Percentiles rank a stretch among this genome's conserved stretches.
These are phyloP conservation scores for Dendronephthya gigantea DNA, from an alignment of 64 coral and sea anemone species.

Conservation along the genomic window DNA sequence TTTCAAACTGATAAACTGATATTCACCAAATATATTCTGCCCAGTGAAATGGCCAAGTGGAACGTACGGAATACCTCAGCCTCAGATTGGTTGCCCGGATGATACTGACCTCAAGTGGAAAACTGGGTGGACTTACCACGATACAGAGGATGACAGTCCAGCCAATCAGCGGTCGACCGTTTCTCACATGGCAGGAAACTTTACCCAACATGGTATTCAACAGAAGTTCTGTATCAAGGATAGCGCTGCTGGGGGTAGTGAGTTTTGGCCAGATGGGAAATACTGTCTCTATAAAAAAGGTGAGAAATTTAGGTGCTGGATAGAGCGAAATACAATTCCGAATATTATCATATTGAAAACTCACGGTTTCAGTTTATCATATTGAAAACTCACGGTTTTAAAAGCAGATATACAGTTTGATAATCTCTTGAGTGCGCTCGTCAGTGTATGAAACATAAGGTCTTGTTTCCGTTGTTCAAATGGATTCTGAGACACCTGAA, in stretches of 20 bases:
- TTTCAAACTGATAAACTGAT: no score
- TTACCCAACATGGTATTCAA: constrained; percentile 90
- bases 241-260: constrained; percentile 48
- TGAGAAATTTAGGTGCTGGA: constrained; percentile 6
- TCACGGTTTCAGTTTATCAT: no score
- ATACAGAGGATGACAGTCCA: constrained; percentile 91
- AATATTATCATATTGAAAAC: no score
- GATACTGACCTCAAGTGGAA: constrained; percentile 71
- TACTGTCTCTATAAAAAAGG: constrained; percentile 99
- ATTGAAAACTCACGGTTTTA: no score
- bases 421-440: no score
- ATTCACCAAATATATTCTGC: background rate
- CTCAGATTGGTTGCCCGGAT: constrained; percentile 60
- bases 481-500: no score
- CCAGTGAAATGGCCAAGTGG: constrained; percentile 87
- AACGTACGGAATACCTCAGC: constrained; percentile 87
- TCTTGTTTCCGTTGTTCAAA: no score
- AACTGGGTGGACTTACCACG: constrained; percentile 90
- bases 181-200: constrained; percentile 95
- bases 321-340: no score
- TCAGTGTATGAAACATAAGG: no score
- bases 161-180: constrained; percentile 82
- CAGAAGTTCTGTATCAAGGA: constrained; percentile 93
- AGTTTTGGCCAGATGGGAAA: constrained; percentile 97
- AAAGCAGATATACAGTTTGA: no score